Evolutionary conservation across 2,888 invertebrate species (phyloP), one percentile per base, ranked within the genome.

Genomic region (Corbicula japonica): DNA sequence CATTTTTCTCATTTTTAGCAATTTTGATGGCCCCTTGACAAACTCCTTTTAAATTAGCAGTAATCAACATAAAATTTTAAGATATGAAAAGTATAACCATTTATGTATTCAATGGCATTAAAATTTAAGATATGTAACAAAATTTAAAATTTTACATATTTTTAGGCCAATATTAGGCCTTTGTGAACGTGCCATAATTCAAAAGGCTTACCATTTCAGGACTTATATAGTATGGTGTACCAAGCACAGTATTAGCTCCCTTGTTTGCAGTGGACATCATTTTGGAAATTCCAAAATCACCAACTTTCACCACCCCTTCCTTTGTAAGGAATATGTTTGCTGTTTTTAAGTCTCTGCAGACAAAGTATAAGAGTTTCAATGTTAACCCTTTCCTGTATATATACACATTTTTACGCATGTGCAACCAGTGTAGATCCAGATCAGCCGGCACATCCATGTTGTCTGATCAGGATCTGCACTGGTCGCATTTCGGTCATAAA

Each of bases 261-360:
- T 95, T 95, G 76, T 93, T 94, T 94, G 95, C 95, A 0, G 96
- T 96, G 63, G 95, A 95, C 95, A 96, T 95, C 89, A 96, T 95
- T 93, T 96, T 96, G 1, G 96, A 96, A 84, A 96, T 96, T 30
- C 96, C 96, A 94, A 96, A 96, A 92, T 96, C 96, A 0, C 96
- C 96, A 44, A 93, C 89, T 93, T 96, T 96, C 0, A 96, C 95
- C 35, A 94, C 94, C 0, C 95, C 95, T 44, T 95, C 95, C 87
- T 95, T 95, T 21, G 95, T 96, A 69, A 96, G 93, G 88, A 96
- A 96, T 4, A 96, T 95, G 93, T 96, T 96, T 5, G 96, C 96
- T 0, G 96, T 96, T 93, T 96, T 96, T 68, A 96, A 93, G 92
- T 96, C 96, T 84, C 96, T 96, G 86, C 46, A 92, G 12, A 62